Conservation (phyloP, 1,140 invertebrate species). For the Phymorhynchus buccinoides region DNA sequence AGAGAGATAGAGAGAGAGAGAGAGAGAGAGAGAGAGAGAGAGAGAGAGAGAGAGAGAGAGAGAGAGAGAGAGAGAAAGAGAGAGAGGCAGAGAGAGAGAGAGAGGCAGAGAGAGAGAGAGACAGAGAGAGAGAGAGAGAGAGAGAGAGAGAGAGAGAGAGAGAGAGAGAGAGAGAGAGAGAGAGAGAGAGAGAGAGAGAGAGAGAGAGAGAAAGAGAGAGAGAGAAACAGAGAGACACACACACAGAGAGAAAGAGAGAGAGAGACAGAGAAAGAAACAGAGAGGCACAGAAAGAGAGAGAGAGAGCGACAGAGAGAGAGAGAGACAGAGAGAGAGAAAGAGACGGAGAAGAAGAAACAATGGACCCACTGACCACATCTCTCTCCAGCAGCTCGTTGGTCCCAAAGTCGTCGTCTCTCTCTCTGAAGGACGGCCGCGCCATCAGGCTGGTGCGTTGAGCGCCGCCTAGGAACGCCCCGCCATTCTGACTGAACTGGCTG, state of each 20-base stretch:
- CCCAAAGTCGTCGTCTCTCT: constrained; percentile 50
- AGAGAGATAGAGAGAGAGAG: no score
- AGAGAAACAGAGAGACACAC: no score
- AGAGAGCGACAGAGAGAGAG: background rate
- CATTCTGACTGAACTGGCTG: constrained; percentile 37
- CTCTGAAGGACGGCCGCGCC: constrained; percentile 28
- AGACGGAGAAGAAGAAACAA: background rate
- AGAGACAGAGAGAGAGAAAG: background rate
- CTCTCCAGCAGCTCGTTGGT: constrained; percentile 72
- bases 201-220: background rate
- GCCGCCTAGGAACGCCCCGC: constrained; percentile 21
- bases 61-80: no score
- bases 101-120: no score
- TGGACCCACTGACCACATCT: constrained; percentile 79
- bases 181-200: no score
- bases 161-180: no score
- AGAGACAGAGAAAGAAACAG: background rate
- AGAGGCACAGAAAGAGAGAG: background rate
- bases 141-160: no score
- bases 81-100: no score
- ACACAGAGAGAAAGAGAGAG: background rate
- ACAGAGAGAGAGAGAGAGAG: no score
- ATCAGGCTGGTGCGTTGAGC: constrained; percentile 35
- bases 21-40: no score
- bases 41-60: no score